A percentile compares a stretch with the other conserved stretches of the same genome.
Evolutionary conservation across 2,113 vertebrate genomes (phyloP).

Genomic region (Cacatua alba): DNA sequence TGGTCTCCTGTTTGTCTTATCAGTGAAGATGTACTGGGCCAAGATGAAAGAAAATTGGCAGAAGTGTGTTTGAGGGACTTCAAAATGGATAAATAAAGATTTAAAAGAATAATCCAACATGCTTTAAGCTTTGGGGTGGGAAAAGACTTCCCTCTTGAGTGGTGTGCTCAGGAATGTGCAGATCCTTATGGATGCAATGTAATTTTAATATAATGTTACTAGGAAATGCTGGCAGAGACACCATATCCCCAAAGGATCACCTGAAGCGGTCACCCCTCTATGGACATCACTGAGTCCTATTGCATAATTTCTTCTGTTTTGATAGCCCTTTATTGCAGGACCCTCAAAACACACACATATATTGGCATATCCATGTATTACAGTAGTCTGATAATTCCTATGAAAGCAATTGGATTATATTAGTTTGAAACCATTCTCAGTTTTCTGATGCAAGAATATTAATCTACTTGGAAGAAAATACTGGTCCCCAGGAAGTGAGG

Average conservation of each 20-base stretch:
- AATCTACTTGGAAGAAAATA: neutral
- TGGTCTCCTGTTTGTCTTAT: neutral
- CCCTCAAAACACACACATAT: neutral
- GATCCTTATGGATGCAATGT: neutral
- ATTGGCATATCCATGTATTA: neutral
- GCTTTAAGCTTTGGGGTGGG: neutral
- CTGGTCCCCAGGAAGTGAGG: neutral
- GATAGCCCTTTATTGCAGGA: neutral
- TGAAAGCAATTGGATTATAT: neutral
- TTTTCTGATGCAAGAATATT: neutral
- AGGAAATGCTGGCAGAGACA: neutral
- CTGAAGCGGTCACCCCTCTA: neutral
- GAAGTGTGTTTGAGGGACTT: neutral
- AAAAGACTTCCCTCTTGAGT: neutral
- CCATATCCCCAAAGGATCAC: neutral
- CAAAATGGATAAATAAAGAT: neutral
- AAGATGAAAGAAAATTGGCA: neutral
- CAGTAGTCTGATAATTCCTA: neutral
- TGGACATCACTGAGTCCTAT: neutral
- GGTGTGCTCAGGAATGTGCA: neutral
- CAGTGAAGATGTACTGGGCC: neutral
- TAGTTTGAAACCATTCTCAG: neutral
- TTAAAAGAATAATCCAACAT: neutral
- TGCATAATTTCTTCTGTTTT: neutral
- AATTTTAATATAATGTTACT: neutral